phyloP scores from a whole-genome alignment of 2,797 vertebrate species.

The Scyliorhinus canicula region DNA sequence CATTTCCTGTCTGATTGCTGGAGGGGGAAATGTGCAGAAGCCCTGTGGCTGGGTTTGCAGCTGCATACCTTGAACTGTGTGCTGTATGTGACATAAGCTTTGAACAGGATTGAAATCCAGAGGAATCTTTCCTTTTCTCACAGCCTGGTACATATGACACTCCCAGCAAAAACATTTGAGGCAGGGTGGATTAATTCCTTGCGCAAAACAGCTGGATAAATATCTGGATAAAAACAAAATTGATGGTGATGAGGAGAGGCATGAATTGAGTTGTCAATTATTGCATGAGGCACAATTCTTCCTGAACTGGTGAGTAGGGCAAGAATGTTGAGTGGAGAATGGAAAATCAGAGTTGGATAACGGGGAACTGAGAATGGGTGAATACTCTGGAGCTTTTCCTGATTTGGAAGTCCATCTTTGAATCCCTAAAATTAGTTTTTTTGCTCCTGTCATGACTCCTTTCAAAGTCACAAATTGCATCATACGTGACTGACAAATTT shows the following conservation, averaged over 20 bases:
- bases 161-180: not conserved
- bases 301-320: not conserved
- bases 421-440: not conserved
- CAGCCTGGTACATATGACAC: not conserved
- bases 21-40: not conserved
- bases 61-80: slow-evolving; percentile 5
- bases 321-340: not conserved
- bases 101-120: not conserved
- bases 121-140: not conserved
- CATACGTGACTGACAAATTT: too few species aligned
- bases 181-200: not conserved
- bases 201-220: slow-evolving; percentile 1
- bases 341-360: not conserved
- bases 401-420: not conserved
- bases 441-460: not conserved
- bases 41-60: not conserved
- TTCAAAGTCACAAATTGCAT: too few species aligned
- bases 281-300: not conserved
- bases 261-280: not conserved
- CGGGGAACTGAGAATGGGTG: not conserved
- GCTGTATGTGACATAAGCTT: not conserved
- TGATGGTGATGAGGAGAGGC: not conserved
- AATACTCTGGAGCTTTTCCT: not conserved
- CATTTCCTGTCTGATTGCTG: slow-evolving; percentile 2
- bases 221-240: not conserved